Evolutionary conservation across 2,797 vertebrate species (phyloP).

Genomic region (Hemibagrus guttatus): DNA sequence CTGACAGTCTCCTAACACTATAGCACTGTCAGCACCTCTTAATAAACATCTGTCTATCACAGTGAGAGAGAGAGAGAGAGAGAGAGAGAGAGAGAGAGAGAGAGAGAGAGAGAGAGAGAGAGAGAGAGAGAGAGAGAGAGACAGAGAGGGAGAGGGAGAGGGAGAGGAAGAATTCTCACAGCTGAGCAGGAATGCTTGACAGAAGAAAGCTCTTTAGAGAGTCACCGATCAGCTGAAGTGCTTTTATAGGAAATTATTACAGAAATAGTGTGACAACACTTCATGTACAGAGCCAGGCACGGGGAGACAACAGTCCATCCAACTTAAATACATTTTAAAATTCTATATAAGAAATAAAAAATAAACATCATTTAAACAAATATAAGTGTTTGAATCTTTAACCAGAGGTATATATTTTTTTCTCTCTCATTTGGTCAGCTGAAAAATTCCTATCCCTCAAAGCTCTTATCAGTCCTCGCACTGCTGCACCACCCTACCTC

Average conservation of each 20-base stretch:
- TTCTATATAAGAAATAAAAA: not conserved
- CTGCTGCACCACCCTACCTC: no score
- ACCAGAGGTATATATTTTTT: no score
- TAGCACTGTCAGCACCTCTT: constrained; percentile 46
- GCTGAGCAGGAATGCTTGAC: not conserved
- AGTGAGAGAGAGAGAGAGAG: constrained; percentile 2
- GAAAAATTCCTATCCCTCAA: no score
- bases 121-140: constrained; percentile 2
- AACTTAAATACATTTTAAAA: not conserved
- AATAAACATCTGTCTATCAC: constrained; percentile 51
- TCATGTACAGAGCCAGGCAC: not conserved
- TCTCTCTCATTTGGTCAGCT: no score
- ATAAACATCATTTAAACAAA: not conserved
- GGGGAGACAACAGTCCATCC: not conserved
- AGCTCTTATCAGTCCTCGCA: no score
- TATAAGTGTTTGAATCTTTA: not conserved
- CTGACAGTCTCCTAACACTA: constrained; percentile 22
- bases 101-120: constrained; percentile 2
- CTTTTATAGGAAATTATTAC: constrained; percentile 23
- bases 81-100: not conserved
- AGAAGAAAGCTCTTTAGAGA: constrained; percentile 21
- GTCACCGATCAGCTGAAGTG: constrained; percentile 28
- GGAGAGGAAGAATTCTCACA: constrained; percentile 5
- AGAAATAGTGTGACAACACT: not conserved
- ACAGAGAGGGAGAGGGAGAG: constrained; percentile 1